Conservation (phyloP, 2,113 vertebrate species). For the Lagopus muta region DNA sequence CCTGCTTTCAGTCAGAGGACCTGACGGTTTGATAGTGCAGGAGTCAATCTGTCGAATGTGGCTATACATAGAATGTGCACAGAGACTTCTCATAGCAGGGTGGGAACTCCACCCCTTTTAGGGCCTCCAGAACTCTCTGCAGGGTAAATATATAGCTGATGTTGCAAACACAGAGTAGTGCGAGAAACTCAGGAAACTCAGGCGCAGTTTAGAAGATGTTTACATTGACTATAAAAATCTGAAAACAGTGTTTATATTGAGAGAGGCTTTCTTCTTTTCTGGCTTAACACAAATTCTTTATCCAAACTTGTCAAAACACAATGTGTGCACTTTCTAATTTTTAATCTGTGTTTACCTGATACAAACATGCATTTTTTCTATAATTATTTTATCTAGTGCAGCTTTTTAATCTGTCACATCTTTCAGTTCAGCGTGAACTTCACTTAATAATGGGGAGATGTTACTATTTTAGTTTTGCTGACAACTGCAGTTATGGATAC, state of each 20-base stretch:
- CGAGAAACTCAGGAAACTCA: slow-evolving; percentile 8
- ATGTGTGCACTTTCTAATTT: background rate
- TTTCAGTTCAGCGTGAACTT: background rate
- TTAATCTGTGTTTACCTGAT: background rate
- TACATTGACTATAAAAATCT: slow-evolving; percentile 39
- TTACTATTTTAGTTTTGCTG: background rate
- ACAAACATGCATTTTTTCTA: background rate
- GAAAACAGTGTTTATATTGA: slow-evolving; percentile 15
- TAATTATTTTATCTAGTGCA: background rate
- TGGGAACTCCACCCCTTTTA: background rate
- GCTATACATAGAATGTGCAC: background rate
- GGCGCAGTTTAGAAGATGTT: slow-evolving; percentile 29
- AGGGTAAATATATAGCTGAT: slow-evolving; percentile 45
- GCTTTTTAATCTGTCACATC: background rate
- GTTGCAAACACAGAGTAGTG: slow-evolving; percentile 32
- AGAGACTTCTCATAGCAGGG: slow-evolving; percentile 4
- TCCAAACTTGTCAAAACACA: background rate
- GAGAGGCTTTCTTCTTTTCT: slow-evolving; percentile 9
- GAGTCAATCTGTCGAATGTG: background rate
- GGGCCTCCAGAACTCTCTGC: slow-evolving; percentile 35
- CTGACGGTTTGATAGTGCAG: accelerated
- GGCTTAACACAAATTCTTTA: background rate
- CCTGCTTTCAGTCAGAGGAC: background rate
- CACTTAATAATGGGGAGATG: background rate
- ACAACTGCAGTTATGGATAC: background rate